Conservation (phyloP, 2,113 vertebrate species). For the Nothocercus nigrocapillus region DNA sequence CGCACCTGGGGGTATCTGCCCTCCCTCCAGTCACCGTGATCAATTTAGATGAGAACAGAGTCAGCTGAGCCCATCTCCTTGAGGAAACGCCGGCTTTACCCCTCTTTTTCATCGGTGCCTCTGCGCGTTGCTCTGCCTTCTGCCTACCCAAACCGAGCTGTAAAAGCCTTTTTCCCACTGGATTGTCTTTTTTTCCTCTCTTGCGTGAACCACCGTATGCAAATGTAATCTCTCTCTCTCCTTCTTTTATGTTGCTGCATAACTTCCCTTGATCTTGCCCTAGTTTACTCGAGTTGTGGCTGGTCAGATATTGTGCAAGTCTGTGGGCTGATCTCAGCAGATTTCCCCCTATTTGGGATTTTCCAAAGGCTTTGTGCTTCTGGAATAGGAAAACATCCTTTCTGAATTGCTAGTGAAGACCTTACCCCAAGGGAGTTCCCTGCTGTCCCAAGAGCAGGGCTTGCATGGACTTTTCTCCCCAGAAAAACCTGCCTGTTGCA, state of each 20-base stretch:
- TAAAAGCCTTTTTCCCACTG: neutral
- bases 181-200: neutral
- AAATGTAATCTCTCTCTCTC: neutral
- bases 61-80: neutral
- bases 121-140: rapidly evolving
- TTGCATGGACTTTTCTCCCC: rapidly evolving
- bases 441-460: neutral
- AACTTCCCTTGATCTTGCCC: neutral
- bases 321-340: neutral
- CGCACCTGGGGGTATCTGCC: neutral
- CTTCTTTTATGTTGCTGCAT: neutral
- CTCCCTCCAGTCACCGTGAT: neutral
- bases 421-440: neutral
- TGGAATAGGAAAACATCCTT: neutral
- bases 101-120: neutral
- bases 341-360: neutral
- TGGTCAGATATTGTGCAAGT: neutral
- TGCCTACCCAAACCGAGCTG: neutral
- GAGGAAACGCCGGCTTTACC: neutral
- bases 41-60: neutral
- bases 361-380: neutral
- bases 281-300: neutral
- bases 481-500: neutral
- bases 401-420: neutral
- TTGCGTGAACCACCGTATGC: rapidly evolving